phyloP scores from a whole-genome alignment of 64 coral and sea anemone genomes.

The Montipora capricornis region DNA sequence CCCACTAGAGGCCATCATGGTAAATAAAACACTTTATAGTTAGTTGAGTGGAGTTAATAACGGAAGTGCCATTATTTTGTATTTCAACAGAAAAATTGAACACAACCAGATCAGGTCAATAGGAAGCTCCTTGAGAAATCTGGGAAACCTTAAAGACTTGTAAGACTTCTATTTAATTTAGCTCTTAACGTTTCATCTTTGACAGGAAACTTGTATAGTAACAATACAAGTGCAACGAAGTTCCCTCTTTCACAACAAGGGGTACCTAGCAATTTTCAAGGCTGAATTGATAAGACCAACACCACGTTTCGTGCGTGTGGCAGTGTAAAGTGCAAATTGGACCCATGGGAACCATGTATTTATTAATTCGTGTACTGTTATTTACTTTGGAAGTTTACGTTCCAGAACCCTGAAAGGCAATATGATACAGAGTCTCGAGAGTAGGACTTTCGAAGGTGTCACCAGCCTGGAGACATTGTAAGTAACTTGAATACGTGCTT shows the following conservation, averaged over 20 bases:
- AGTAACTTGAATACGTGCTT: slow-evolving; percentile 32
- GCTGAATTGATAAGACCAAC: too few species aligned
- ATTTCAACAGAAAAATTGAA: slow-evolving; percentile 63
- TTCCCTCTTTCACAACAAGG: too few species aligned
- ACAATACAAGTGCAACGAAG: too few species aligned
- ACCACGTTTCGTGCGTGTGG: too few species aligned
- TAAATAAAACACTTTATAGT: too few species aligned
- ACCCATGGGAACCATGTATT: too few species aligned
- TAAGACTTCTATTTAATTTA: slow-evolving; percentile 12
- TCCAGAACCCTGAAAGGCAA: slow-evolving; percentile 86
- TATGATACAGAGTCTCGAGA: slow-evolving; percentile 61
- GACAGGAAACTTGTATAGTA: too few species aligned
- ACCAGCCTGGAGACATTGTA: slow-evolving; percentile 65
- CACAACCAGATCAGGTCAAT: slow-evolving; percentile 57
- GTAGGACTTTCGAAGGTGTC: slow-evolving; percentile 75
- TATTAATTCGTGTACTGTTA: not conserved
- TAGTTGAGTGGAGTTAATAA: too few species aligned
- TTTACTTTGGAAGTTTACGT: not conserved
- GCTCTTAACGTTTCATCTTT: too few species aligned
- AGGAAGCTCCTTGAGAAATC: slow-evolving; percentile 37
- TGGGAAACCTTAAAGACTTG: slow-evolving; percentile 64
- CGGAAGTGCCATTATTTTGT: not conserved
- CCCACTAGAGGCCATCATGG: too few species aligned
- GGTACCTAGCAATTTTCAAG: too few species aligned
- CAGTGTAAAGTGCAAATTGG: too few species aligned